Evolutionary conservation across 1,140 invertebrate species (phyloP).

Genomic region (Anoplolepis gracilipes): DNA sequence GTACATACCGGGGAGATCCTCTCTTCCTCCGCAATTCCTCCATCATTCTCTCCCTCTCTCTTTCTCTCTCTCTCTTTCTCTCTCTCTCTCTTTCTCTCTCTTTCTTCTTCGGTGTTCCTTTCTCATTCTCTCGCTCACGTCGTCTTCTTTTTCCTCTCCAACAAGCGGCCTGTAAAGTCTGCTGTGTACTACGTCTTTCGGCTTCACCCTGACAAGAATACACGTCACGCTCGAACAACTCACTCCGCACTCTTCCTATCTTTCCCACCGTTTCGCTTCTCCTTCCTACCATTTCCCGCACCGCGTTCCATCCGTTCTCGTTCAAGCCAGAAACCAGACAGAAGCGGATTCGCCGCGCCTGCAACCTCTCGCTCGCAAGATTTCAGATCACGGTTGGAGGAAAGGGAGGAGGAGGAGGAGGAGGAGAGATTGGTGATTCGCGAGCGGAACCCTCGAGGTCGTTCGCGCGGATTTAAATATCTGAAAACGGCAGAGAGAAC

Average conservation of each 20-base stretch:
- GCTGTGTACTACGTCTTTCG: slow-evolving; percentile 66
- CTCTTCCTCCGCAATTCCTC: slow-evolving; percentile 50
- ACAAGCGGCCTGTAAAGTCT: slow-evolving; percentile 62
- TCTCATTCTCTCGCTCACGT: slow-evolving; percentile 18
- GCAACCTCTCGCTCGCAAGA: slow-evolving; percentile 48
- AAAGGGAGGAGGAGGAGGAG: background rate
- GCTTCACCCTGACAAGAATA: slow-evolving; percentile 76
- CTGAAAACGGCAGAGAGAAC: slow-evolving; percentile 66
- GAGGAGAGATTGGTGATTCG: slow-evolving; percentile 8
- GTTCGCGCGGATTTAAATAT: slow-evolving; percentile 79
- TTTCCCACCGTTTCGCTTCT: background rate
- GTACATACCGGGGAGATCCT: slow-evolving; percentile 53
- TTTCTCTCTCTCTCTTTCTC: slow-evolving; percentile 10
- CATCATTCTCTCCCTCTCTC: background rate
- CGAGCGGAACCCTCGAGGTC: slow-evolving; percentile 53
- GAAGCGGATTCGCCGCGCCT: background rate
- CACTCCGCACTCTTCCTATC: slow-evolving; percentile 51
- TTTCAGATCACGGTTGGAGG: slow-evolving; percentile 40
- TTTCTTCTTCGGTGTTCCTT: background rate
- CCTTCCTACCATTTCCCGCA: slow-evolving; percentile 12
- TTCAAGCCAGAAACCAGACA: slow-evolving; percentile 50
- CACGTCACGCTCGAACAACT: slow-evolving; percentile 80
- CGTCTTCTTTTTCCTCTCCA: slow-evolving; percentile 51
- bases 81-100: slow-evolving; percentile 25
- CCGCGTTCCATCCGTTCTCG: slow-evolving; percentile 32